phyloP scores from a whole-genome alignment of 92 coral and sea anemone species.

The Umimayanthus chanpuru region DNA sequence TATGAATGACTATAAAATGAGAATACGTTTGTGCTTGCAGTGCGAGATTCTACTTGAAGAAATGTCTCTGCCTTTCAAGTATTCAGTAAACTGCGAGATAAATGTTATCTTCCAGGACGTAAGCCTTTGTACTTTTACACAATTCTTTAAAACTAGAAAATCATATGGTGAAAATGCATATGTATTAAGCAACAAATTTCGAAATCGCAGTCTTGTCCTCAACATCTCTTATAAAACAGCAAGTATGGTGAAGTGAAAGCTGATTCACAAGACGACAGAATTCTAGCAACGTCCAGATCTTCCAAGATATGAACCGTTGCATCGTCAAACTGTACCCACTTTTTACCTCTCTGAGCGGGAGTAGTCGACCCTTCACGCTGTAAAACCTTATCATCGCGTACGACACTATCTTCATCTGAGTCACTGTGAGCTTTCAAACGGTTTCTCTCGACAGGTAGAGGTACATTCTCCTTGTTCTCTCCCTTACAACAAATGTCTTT shows the following conservation, averaged over 20 bases:
- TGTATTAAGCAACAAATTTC: not conserved
- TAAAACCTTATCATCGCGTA: not conserved
- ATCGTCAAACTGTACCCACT: conserved; percentile 97
- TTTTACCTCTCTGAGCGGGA: not conserved
- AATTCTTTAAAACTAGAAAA: not conserved
- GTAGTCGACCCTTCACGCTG: not conserved
- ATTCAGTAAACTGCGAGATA: not conserved
- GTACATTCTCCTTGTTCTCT: conserved; percentile 38
- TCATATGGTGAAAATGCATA: not conserved
- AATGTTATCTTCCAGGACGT: not conserved
- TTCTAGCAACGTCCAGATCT: conserved; percentile 70
- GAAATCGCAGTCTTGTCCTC: not conserved
- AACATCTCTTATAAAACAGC: conserved; percentile 71
- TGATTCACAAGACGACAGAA: conserved; percentile 86
- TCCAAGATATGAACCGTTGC: conserved; percentile 73
- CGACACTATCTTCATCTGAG: not conserved
- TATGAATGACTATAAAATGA: not conserved
- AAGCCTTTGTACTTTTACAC: not conserved
- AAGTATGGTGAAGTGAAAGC: conserved; percentile 94
- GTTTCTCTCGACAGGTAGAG: not conserved
- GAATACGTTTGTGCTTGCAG: not conserved
- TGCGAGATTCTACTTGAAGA: no score
- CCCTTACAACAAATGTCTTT: not conserved
- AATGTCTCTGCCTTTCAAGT: no score
- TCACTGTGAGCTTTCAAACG: not conserved